These are phyloP conservation scores for Eriosoma lanigerum DNA, from an alignment of 1,140 invertebrate genomes.

Conservation along the genomic window DNA sequence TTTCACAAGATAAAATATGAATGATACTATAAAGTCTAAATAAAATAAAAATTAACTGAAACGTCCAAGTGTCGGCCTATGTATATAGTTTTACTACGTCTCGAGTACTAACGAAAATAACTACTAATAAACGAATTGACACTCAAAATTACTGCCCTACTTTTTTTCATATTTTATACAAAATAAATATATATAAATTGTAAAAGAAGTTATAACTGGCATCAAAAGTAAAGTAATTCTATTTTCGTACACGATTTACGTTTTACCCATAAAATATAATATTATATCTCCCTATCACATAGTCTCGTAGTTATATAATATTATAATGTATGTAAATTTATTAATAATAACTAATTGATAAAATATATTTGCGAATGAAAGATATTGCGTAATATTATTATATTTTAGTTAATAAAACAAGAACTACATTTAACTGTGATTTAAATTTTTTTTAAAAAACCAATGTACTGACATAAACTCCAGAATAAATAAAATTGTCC, in stretches of 20 bases:
- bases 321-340: no score
- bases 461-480: no score
- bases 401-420: no score
- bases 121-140: conserved; percentile 19
- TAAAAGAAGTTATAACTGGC: background rate
- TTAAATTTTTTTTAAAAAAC: no score
- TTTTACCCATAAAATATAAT: background rate
- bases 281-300: no score
- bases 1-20: background rate
- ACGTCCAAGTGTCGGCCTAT: background rate
- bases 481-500: no score
- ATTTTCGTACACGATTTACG: background rate
- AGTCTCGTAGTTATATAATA: no score
- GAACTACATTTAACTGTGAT: no score
- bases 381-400: no score
- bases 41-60: background rate
- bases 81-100: conserved; percentile 10
- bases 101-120: conserved; percentile 9
- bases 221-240: background rate
- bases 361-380: no score
- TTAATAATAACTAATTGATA: no score
- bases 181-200: background rate
- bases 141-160: conserved; percentile 24
- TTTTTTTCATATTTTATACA: conserved; percentile 1
- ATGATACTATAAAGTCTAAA: background rate